Evolutionary conservation across 2,797 vertebrate genomes (phyloP).

Genomic region (Microhierax caerulescens): DNA sequence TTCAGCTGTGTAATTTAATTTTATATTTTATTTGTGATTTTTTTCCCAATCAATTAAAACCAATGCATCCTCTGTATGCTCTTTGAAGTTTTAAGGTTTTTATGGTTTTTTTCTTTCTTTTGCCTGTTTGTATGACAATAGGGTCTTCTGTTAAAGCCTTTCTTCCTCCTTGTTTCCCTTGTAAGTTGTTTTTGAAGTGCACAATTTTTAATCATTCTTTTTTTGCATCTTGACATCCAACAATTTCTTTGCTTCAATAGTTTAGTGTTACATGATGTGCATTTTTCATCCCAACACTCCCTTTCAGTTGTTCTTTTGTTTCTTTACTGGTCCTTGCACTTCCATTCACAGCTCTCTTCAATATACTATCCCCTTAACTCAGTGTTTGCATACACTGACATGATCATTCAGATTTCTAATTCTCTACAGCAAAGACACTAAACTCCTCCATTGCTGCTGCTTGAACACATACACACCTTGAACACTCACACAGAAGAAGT

Average conservation of each 20-base stretch:
- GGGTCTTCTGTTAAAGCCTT: not conserved
- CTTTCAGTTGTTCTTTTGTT: not conserved
- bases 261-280: not conserved
- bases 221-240: not conserved
- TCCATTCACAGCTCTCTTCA: not conserved
- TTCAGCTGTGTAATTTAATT: not conserved
- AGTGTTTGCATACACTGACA: not conserved
- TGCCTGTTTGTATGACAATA: not conserved
- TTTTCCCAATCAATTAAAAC: not conserved
- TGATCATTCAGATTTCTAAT: not conserved
- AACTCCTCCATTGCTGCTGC: not conserved
- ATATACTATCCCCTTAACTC: not conserved
- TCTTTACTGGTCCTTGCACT: not conserved
- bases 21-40: not conserved
- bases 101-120: not conserved
- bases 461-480: not conserved
- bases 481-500: not conserved
- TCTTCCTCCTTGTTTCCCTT: not conserved
- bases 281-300: not conserved
- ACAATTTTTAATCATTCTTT: not conserved
- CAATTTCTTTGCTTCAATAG: not conserved
- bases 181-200: not conserved
- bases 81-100: not conserved
- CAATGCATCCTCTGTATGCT: fast-evolving
- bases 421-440: not conserved